Base-by-base conservation (phyloP, 2,888 invertebrate genomes). In the Neoscelio sp. region DNA sequence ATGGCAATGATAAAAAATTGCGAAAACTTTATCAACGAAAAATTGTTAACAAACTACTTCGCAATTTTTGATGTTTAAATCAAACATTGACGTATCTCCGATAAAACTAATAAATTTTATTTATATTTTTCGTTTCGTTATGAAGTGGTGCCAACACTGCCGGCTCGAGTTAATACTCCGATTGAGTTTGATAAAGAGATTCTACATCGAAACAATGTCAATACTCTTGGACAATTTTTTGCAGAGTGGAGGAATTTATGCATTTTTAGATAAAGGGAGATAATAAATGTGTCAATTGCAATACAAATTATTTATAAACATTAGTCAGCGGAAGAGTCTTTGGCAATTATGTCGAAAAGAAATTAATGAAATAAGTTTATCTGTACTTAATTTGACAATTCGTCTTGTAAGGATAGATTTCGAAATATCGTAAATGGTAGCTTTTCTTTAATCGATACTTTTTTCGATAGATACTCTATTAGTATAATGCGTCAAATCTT, bases 31-130 rank as follows among this genome's bases (percentile, higher is more conserved):
- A 8, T 2, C 15, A 12, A 1, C 15, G 4, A 65, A 65, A 52
- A 52, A 65, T 65, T 33, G 30, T 15, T 10, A 23, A 13, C 8
- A 2, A n/a, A 8, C 33, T 46, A 33, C 8, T 35, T 44, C 48
- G 54, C 8, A 10, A 44, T 42, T 52, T 71, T 71, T 33, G 52
- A 52, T 35, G 52, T 60, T 60, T 62, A 44, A 71, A 71, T 60
- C 18, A 60, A 60, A 50, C 50, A 60, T 17, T 60, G 52, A 60
- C 70, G 35, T 35, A 52, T 44, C 10, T 60, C 70, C 70, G 44
- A 71, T 71, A 71, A 62, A 62, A 52, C 42, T 52, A 71, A 71
- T 71, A 60, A 50, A 60, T 71, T 60, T 58, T 58, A 60, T 70
- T 58, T 40, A 40, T 70, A 58, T 50, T 70, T 60, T 28, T 10